Conservation (phyloP, 2,113 vertebrate species). For the Bucco capensis region DNA sequence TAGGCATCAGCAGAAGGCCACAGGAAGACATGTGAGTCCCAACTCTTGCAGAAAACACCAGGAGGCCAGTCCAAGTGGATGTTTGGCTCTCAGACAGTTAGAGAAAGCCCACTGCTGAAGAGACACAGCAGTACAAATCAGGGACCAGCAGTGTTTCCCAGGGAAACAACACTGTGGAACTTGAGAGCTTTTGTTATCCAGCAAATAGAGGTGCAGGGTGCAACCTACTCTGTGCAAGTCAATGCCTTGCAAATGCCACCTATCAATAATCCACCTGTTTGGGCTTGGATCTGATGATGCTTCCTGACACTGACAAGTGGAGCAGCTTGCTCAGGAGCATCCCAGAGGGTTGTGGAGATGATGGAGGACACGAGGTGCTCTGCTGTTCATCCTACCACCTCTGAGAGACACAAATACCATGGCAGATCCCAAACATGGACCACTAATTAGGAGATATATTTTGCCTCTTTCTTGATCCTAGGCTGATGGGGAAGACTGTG, state of each 20-base stretch:
- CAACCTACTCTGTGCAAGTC: not conserved
- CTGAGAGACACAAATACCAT: fast-evolving
- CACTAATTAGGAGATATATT: not conserved
- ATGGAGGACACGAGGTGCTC: not conserved
- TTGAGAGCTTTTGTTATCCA: not conserved
- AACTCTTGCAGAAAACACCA: not conserved
- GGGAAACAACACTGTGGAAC: not conserved
- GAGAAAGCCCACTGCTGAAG: not conserved
- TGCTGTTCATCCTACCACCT: not conserved
- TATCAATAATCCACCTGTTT: not conserved
- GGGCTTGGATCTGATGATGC: not conserved
- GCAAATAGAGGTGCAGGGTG: not conserved
- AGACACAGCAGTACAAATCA: not conserved
- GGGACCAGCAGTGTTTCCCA: not conserved
- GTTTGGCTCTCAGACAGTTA: not conserved
- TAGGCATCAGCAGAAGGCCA: not conserved
- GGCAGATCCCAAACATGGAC: not conserved
- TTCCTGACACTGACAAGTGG: not conserved
- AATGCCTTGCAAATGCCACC: not conserved
- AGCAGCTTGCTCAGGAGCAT: not conserved
- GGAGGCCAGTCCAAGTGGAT: not conserved
- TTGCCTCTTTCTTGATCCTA: not conserved
- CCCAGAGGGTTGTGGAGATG: not conserved
- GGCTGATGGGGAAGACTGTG: not conserved
- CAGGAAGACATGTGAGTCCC: not conserved